These are phyloP conservation scores for Fragum fragum DNA, from an alignment of 2,888 invertebrate species.

Conservation along the genomic window DNA sequence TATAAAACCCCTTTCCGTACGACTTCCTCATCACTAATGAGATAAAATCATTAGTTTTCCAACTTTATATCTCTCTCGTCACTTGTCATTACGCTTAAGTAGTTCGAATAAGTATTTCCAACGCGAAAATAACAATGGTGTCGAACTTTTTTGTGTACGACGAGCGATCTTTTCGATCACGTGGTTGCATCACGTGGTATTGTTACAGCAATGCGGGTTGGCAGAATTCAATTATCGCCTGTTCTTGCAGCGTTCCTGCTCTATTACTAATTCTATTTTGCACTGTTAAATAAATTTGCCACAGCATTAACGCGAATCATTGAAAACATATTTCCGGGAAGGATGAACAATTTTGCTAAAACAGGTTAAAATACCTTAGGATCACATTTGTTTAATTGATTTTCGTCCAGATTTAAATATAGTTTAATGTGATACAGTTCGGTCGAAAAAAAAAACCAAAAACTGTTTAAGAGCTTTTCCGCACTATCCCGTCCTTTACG, in stretches of 20 bases:
- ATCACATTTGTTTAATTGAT: not conserved
- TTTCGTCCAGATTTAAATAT: too few relatives aligned
- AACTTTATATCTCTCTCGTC: conserved; percentile 20
- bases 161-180: conserved; percentile 5
- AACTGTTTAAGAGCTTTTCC: too few relatives aligned
- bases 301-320: conserved; percentile 21
- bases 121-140: conserved; percentile 20
- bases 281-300: conserved; percentile 22
- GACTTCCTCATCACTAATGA: conserved; percentile 17
- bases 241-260: conserved; percentile 18
- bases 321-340: conserved; percentile 13
- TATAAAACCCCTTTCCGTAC: not conserved
- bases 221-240: conserved; percentile 24
- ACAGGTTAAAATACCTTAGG: not conserved
- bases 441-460: too few relatives aligned
- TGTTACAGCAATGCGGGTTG: conserved; percentile 23
- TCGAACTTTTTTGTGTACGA: conserved; percentile 17
- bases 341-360: conserved; percentile 13
- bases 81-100: conserved; percentile 17
- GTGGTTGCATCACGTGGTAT: conserved; percentile 1
- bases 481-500: too few relatives aligned
- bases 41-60: conserved; percentile 28
- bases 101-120: conserved; percentile 27
- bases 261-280: conserved; percentile 24
- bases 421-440: too few relatives aligned